Percentiles rank a stretch among this genome's conserved stretches.
phyloP scores from a whole-genome alignment of 2,888 invertebrate species.

The Drosophila dives region DNA sequence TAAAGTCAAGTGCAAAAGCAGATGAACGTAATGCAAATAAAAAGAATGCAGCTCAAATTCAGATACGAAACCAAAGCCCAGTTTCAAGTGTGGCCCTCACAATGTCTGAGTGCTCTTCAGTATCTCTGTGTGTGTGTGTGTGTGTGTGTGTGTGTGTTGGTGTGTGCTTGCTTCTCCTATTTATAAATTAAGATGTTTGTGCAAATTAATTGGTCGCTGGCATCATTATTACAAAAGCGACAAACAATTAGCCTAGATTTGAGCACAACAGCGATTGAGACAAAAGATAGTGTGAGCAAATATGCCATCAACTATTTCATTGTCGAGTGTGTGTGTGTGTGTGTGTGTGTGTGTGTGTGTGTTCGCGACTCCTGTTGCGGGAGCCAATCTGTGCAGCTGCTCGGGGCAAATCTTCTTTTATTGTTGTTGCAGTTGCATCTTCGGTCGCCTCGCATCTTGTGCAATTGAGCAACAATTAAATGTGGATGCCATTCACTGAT shows the following conservation, averaged over 20 bases:
- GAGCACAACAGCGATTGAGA: slow-evolving; percentile 25
- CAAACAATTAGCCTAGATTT: slow-evolving; percentile 82
- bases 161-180: slow-evolving; percentile 46
- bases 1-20: slow-evolving; percentile 11
- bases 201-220: slow-evolving; percentile 83
- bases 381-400: slow-evolving; percentile 37
- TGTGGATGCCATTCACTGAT: slow-evolving; percentile 65
- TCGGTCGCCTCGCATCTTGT: slow-evolving; percentile 45
- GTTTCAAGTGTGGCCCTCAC: slow-evolving; percentile 13
- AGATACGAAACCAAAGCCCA: background rate
- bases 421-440: slow-evolving; percentile 6
- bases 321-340: background rate
- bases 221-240: slow-evolving; percentile 81
- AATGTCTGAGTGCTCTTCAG: slow-evolving; percentile 3
- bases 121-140: background rate
- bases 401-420: slow-evolving; percentile 49
- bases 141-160: slow-evolving; percentile 10
- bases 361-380: background rate
- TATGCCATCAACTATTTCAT: slow-evolving; percentile 5
- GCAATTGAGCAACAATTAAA: slow-evolving; percentile 71
- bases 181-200: slow-evolving; percentile 77
- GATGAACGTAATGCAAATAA: background rate
- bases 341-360: background rate
- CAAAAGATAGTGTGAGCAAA: slow-evolving; percentile 18
- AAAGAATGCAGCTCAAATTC: background rate